phyloP scores from a whole-genome alignment of 2,888 invertebrate species.

The Shargacucullia verbasci region DNA sequence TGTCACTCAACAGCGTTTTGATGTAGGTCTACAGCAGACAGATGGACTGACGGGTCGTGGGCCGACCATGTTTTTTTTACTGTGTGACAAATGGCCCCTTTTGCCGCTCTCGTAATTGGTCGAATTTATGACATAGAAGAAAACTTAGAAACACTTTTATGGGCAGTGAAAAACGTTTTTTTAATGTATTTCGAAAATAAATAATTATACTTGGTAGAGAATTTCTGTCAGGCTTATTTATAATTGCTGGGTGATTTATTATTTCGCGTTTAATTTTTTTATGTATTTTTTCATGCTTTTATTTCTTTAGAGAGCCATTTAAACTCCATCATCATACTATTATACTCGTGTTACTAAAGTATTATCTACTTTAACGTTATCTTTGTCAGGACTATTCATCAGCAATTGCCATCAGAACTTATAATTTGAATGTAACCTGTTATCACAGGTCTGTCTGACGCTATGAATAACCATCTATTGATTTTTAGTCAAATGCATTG shows the following conservation, averaged over 20 bases:
- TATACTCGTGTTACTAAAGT: no score
- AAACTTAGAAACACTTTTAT: conserved; percentile 52
- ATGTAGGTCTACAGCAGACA: conserved; percentile 78
- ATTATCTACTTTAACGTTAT: no score
- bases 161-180: conserved; percentile 29
- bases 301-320: neutral
- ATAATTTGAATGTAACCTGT: no score
- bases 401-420: no score
- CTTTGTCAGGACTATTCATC: no score
- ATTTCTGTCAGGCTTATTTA: conserved; percentile 17
- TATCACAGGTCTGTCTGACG: no score
- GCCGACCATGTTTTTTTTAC: conserved; percentile 72
- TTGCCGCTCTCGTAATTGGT: conserved; percentile 77
- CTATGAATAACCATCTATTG: no score
- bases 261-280: neutral
- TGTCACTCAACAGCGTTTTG: conserved; percentile 80
- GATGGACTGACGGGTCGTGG: conserved; percentile 79
- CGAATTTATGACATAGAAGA: conserved; percentile 73
- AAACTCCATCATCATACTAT: no score
- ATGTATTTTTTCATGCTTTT: neutral
- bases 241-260: conserved; percentile 17
- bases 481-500: no score
- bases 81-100: conserved; percentile 80
- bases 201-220: conserved; percentile 31
- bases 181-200: conserved; percentile 14